These are phyloP conservation scores for Myotis brandtii DNA, from an alignment of 2,113 vertebrate genomes.

Conservation along the genomic window DNA sequence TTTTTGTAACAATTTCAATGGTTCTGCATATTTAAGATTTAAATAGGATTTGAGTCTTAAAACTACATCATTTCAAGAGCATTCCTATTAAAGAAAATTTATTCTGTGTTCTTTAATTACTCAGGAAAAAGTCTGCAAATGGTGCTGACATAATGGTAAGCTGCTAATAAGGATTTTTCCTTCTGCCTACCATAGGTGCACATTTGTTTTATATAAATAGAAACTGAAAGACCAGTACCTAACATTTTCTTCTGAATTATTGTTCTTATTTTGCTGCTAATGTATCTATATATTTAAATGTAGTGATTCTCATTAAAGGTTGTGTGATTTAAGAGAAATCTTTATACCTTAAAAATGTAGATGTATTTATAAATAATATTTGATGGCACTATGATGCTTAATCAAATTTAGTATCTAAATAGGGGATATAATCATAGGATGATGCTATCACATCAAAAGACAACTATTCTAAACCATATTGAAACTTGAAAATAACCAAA, in stretches of 20 bases:
- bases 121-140: slow-evolving; percentile 46
- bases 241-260: slow-evolving; percentile 32
- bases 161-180: neutral
- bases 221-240: neutral
- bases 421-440: slow-evolving; percentile 12
- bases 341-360: slow-evolving; percentile 47
- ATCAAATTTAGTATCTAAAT: slow-evolving; percentile 20
- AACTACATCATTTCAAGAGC: neutral
- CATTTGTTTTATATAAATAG: slow-evolving; percentile 27
- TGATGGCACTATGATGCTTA: neutral
- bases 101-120: neutral
- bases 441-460: slow-evolving; percentile 8
- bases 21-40: slow-evolving; percentile 24
- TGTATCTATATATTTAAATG: neutral
- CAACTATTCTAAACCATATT: slow-evolving; percentile 18
- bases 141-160: slow-evolving; percentile 51
- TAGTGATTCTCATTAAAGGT: slow-evolving; percentile 5
- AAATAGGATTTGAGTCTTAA: neutral
- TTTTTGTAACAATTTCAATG: slow-evolving; percentile 2
- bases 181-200: neutral
- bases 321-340: slow-evolving; percentile 14
- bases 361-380: slow-evolving; percentile 43
- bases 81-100: neutral
- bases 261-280: slow-evolving; percentile 31
- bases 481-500: slow-evolving; percentile 58